phyloP scores from a whole-genome alignment of 2,797 vertebrate genomes.

The Poecilia picta region DNA sequence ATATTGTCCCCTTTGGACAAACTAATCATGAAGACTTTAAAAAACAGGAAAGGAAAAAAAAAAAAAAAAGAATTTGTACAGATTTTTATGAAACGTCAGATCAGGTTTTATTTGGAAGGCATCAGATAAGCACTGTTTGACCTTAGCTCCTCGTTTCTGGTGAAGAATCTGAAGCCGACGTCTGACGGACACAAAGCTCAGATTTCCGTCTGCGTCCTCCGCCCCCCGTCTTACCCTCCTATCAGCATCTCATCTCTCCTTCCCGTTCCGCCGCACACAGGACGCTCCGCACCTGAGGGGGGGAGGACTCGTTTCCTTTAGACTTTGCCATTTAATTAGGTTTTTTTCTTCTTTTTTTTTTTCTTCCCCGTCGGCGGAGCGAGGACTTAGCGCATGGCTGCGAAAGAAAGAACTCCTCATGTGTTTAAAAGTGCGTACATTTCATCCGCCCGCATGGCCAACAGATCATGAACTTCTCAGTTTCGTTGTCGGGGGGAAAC shows the following conservation, averaged over 20 bases:
- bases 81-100: conserved; percentile 80
- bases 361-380: neutral
- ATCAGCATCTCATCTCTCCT: conserved; percentile 69
- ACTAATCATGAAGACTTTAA: conserved; percentile 80
- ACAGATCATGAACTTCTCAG: conserved; percentile 76
- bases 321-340: conserved; percentile 39
- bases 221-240: conserved; percentile 25
- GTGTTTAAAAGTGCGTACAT: conserved; percentile 20
- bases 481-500: conserved; percentile 38
- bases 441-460: conserved; percentile 59
- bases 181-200: conserved; percentile 83
- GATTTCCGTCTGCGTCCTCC: conserved; percentile 64
- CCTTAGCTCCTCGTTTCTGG: conserved; percentile 82
- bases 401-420: conserved; percentile 9
- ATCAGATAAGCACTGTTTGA: conserved; percentile 87
- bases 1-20: conserved; percentile 80
- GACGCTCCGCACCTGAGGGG: conserved; percentile 77
- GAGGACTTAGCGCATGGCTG: neutral
- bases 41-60: conserved; percentile 21
- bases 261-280: conserved; percentile 80
- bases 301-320: conserved; percentile 63
- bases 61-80: conserved; percentile 70
- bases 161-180: conserved; percentile 84
- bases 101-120: conserved; percentile 86
- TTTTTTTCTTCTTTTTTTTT: conserved; percentile 13